Base-by-base conservation (phyloP, 2,888 invertebrate species). In the Thera obeliscata region DNA sequence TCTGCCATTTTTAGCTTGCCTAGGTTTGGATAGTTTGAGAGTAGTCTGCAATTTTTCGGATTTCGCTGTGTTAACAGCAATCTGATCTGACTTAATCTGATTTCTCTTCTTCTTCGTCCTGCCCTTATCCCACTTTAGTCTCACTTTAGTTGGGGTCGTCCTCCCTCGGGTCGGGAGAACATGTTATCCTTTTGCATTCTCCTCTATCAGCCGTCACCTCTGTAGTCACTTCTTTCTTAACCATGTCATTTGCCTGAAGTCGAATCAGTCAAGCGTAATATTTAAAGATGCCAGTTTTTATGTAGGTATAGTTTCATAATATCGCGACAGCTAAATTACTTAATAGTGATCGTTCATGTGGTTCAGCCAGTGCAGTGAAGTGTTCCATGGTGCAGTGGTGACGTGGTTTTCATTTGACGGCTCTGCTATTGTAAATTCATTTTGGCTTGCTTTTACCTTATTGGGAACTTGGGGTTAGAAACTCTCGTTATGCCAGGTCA, bases 221-320 rank as follows among this genome's bases (percentile, higher is more conserved):
- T 22, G 22, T 22, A 22, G 22, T 22, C 22, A 22, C 22, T 22
- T 22, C 22, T 38, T 38, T 38, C 5, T 38, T 38, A 4, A 4
- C 38, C 3, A 6, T 43, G 5, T 43, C 43, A 43, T 8, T 6
- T 43, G 6, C 7, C 6, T 43, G 43, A 7, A 43, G 8, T 7
- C 43, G 8, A 35, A 52, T 22, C 52, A 35, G 2, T 52, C 7
- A 35, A 33, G 33, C 33, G 54, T 54, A 22, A 54, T 11, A 35
- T 54, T 1, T 33, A 1, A 35, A 35, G 3, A 3, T 43, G 2
- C 0, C 9, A 9, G 1, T 38, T n/a, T 41, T 4, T 50, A 59
- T 5, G 50, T 60, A 50, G 9, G 12, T 43, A 33, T 8, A 43
- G 49, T 60, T 60, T 60, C 38, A 54, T 55, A 12, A 61, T 55